A percentile compares a stretch with the other conserved stretches of the same genome.
Evolutionary conservation across 2,888 invertebrate species (phyloP).

Genomic region (Argyresthia albistria): DNA sequence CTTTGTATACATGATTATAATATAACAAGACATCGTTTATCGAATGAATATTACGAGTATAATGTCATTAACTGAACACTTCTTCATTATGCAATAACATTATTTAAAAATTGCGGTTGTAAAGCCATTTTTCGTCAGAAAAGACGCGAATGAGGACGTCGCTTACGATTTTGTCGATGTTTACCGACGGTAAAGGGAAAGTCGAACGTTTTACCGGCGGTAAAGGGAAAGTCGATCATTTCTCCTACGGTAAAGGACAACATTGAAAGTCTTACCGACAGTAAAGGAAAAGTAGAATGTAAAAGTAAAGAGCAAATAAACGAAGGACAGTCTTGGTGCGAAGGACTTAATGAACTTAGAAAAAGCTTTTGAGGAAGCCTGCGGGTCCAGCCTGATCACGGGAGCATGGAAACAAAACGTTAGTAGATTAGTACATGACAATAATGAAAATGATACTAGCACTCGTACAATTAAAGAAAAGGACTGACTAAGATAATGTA

Average conservation of each 20-base stretch:
- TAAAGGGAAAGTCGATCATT: slow-evolving; percentile 11
- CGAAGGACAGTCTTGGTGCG: slow-evolving; percentile 68
- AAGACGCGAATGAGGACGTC: slow-evolving; percentile 37
- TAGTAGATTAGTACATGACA: slow-evolving; percentile 24
- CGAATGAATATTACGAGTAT: background rate
- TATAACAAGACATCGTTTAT: slow-evolving; percentile 1
- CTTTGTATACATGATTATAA: background rate
- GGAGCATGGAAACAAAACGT: slow-evolving; percentile 42
- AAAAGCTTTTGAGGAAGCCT: slow-evolving; percentile 96
- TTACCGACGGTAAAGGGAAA: background rate
- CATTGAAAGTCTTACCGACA: slow-evolving; percentile 29
- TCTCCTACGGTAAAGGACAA: slow-evolving; percentile 39
- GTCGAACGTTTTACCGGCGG: background rate
- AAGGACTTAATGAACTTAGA: slow-evolving; percentile 76
- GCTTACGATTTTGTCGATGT: slow-evolving; percentile 31
- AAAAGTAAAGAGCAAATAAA: slow-evolving; percentile 57
- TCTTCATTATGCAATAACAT: slow-evolving; percentile 42
- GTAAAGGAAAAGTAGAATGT: slow-evolving; percentile 34
- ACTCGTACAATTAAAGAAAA: too few relatives aligned
- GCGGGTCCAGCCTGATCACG: slow-evolving; percentile 86
- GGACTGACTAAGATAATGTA: too few relatives aligned
- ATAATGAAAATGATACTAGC: too few relatives aligned
- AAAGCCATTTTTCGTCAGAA: slow-evolving; percentile 28
- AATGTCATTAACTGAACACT: slow-evolving; percentile 60
- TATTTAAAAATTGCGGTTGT: slow-evolving; percentile 47